Conservation (phyloP, 2,797 vertebrate species). For the Saxicola maurus region DNA sequence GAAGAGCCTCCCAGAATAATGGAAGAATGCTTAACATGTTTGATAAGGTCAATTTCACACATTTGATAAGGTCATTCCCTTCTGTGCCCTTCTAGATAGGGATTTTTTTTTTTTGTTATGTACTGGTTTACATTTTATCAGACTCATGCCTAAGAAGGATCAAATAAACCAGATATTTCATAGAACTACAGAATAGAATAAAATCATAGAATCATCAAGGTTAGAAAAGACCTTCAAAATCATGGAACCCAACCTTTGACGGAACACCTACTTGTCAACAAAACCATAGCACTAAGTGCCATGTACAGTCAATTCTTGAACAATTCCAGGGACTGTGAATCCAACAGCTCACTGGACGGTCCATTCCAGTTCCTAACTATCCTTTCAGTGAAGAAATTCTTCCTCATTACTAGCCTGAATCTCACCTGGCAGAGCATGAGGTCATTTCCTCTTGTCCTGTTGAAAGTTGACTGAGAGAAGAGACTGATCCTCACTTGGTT, state of each 20-base stretch:
- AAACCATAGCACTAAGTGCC: background rate
- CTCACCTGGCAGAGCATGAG: rapidly evolving
- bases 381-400: background rate
- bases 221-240: background rate
- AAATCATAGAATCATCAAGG: background rate
- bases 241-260: background rate
- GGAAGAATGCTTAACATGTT: background rate
- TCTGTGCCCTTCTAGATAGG: background rate
- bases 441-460: background rate
- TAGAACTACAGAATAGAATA: background rate
- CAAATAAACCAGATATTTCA: background rate
- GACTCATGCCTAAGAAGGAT: background rate
- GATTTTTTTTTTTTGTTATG: background rate
- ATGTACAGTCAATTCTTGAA: background rate
- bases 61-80: constrained; percentile 1
- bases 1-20: background rate
- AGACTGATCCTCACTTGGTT: background rate
- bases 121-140: background rate
- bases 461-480: background rate
- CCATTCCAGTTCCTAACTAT: background rate
- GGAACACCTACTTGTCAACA: rapidly evolving
- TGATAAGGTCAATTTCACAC: background rate
- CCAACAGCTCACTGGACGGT: background rate
- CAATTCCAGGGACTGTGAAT: background rate
- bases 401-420: background rate